Evolutionary conservation across 2,888 invertebrate species (phyloP).

Genomic region (Teleogryllus oceanicus): DNA sequence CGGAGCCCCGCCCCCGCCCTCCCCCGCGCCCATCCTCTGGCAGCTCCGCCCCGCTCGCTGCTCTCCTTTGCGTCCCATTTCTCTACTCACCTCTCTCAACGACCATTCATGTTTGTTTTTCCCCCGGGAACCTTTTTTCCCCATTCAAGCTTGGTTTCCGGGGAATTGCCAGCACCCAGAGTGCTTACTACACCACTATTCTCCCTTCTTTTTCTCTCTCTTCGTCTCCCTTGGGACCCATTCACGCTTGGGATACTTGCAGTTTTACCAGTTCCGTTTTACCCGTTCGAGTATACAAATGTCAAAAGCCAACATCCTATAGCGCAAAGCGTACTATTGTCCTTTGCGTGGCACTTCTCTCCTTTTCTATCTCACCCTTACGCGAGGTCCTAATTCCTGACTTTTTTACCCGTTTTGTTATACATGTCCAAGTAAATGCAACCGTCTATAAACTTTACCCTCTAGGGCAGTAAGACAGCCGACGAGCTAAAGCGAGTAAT

Average conservation of each 20-base stretch:
- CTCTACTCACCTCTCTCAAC: background rate
- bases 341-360: background rate
- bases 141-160: background rate
- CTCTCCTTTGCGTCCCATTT: background rate
- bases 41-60: background rate
- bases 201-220: background rate
- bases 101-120: no score
- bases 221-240: background rate
- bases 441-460: no score
- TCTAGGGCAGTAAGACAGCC: no score
- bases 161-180: background rate
- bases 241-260: background rate
- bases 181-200: background rate
- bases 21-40: background rate
- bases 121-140: no score
- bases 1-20: no score
- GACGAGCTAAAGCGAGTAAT: no score
- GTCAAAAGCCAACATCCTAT: no score
- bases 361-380: background rate
- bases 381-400: background rate
- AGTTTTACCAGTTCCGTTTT: background rate
- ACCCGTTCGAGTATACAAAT: background rate
- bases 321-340: no score
- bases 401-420: background rate
- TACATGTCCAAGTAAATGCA: background rate